Percentiles rank a stretch among this genome's conserved stretches.
These are phyloP conservation scores for Polylopha cassiicola DNA, from an alignment of 2,888 invertebrate species.

Conservation along the genomic window DNA sequence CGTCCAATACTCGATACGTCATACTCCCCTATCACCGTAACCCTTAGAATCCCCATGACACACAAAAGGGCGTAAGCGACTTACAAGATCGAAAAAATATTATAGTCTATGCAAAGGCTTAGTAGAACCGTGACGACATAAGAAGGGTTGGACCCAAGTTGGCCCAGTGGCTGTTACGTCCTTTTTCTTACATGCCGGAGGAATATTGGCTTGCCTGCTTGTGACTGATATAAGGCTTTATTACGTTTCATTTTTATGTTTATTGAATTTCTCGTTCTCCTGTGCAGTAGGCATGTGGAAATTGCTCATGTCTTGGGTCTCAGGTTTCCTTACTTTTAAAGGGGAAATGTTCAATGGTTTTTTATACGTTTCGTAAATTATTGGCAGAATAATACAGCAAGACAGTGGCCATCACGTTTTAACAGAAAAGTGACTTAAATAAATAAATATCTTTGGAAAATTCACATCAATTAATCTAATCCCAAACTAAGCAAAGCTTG, in stretches of 20 bases:
- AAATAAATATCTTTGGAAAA: too few species aligned
- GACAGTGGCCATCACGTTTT: too few species aligned
- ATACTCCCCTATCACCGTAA: slow-evolving; percentile 12
- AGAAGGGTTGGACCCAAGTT: background rate
- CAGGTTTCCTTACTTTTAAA: slow-evolving; percentile 4
- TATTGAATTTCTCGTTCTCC: slow-evolving; percentile 44
- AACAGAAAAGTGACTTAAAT: too few species aligned
- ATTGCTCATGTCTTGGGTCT: slow-evolving; percentile 11
- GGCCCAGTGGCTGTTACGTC: slow-evolving; percentile 13
- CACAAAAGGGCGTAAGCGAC: slow-evolving; percentile 4
- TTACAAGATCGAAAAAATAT: too few species aligned
- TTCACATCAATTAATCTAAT: too few species aligned
- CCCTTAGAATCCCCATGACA: slow-evolving; percentile 8
- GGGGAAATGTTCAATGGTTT: background rate
- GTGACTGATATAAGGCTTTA: slow-evolving; percentile 61
- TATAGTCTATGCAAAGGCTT: too few species aligned
- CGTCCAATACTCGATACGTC: slow-evolving; percentile 14
- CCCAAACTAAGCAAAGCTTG: too few species aligned
- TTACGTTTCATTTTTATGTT: slow-evolving; percentile 59
- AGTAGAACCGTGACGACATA: background rate
- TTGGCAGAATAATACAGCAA: too few species aligned
- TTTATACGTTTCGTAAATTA: too few species aligned
- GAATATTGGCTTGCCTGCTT: slow-evolving; percentile 50
- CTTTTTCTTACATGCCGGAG: background rate
- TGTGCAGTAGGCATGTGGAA: slow-evolving; percentile 11